Base-by-base conservation (phyloP, 2,888 invertebrate genomes). In the Carpatolechia fugitivella region DNA sequence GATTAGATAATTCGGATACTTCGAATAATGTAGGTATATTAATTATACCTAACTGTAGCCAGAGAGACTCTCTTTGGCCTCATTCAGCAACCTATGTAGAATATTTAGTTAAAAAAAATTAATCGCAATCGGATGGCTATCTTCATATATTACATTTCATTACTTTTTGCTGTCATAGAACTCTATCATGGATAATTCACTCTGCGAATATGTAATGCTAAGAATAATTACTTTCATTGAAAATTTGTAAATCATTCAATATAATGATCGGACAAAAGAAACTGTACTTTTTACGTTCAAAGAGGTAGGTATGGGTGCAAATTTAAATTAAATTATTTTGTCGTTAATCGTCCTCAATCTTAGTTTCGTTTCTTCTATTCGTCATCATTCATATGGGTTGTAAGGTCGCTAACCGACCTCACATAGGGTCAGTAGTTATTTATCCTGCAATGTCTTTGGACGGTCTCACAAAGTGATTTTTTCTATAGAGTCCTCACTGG, bases 201-300 rank as follows among this genome's bases (percentile, higher is more conserved):
- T 31, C 14, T 44, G 44, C 46, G 55, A 55, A 52, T 40, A 54
- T 18, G n/a, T 50, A 50, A 49, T 49, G 48, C 33, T 35, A 35
- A 20, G 49, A 54, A 54, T 58, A 55, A 57, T 36, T 58, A 50
- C 58, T 56, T 59, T 49, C 48, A 38, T 44, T 36, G 30, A 58
- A 56, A 60, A 60, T 52, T 59, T 61, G 58, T 60, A 49, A 58
- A 62, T 64, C 64, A 66, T 63, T 55, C 44, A 48, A 52, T 44
- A 57, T 64, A 66, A 64, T 62, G 61, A 63, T 35, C 54, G 56
- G 48, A 33, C n/a, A 24, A 10, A 13, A 30, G 8, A 10, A 52
- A 40, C 52, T 52, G 52, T 52, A 41, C 7, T 49, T 49, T 35
- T 49, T 1, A 13, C 3, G 1, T 24, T 11, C 33, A 33, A 33